These are phyloP conservation scores for Sparus aurata DNA, from an alignment of 2,797 vertebrate species.

Conservation along the genomic window DNA sequence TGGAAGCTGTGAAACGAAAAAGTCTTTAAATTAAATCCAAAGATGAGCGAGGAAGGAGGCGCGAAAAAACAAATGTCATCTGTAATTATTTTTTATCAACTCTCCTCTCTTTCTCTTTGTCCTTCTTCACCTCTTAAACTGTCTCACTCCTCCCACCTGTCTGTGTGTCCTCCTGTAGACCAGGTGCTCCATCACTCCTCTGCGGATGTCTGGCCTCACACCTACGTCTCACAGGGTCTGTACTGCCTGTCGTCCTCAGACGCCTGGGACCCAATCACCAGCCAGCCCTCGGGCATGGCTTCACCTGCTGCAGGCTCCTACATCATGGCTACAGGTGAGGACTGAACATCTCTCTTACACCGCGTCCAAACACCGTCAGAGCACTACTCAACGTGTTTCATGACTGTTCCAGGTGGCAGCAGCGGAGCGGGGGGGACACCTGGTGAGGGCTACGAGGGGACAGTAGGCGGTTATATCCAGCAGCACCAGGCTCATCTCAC, in stretches of 20 bases:
- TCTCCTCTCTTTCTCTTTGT: background rate
- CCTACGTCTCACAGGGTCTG: conserved; percentile 97
- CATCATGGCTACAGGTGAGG: conserved; percentile 79
- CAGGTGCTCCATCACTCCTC: conserved; percentile 94
- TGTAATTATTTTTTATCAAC: too few relatives aligned
- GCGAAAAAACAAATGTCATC: too few relatives aligned
- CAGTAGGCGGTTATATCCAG: conserved; percentile 87
- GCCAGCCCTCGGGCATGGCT: conserved; percentile 93
- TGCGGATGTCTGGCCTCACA: conserved; percentile 96
- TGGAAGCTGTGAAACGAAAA: too few relatives aligned
- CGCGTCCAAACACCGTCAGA: too few relatives aligned
- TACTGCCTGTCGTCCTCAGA: conserved; percentile 97
- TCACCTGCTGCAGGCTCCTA: conserved; percentile 94
- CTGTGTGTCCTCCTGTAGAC: conserved; percentile 72
- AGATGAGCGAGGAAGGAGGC: background rate
- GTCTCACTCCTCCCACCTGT: conserved; percentile 8
- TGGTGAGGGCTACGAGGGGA: conserved; percentile 91
- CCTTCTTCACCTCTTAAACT: background rate
- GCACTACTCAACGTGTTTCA: too few relatives aligned
- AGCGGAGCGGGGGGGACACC: conserved; percentile 78
- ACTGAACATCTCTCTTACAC: background rate
- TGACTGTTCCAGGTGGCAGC: conserved; percentile 60
- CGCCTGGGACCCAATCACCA: conserved; percentile 95
- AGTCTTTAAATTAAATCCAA: background rate
- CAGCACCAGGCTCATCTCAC: conserved; percentile 85